Conservation (phyloP, 2,113 vertebrate species). For the Lamprotornis superbus region DNA sequence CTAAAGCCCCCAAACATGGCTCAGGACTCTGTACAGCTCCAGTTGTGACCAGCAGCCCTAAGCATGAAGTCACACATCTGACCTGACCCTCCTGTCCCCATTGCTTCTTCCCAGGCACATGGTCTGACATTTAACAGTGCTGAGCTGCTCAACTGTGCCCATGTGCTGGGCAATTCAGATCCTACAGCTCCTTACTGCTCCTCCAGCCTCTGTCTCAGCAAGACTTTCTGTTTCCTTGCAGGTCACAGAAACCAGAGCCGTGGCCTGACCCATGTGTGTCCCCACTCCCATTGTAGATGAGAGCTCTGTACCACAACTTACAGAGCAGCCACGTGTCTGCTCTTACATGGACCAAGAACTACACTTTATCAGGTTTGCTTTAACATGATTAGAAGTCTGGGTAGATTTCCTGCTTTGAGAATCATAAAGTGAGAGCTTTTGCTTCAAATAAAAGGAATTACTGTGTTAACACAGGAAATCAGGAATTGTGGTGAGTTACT, state of each 20-base stretch:
- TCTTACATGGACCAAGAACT: not conserved
- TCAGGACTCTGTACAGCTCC: accelerated
- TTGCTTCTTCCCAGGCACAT: not conserved
- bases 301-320: not conserved
- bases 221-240: not conserved
- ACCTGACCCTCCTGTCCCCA: not conserved
- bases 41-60: not conserved
- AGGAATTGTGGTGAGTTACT: not conserved
- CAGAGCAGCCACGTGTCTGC: accelerated
- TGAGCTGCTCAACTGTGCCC: not conserved
- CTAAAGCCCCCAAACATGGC: accelerated
- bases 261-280: accelerated
- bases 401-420: not conserved
- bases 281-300: not conserved
- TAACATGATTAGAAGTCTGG: not conserved
- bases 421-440: not conserved
- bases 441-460: not conserved
- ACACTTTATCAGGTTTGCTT: not conserved
- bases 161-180: not conserved
- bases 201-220: not conserved
- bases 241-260: not conserved
- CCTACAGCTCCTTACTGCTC: not conserved
- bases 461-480: not conserved
- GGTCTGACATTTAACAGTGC: not conserved
- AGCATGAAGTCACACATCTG: not conserved